Conservation (phyloP, 2,113 vertebrate species). For the Potamarius usumacintae region DNA sequence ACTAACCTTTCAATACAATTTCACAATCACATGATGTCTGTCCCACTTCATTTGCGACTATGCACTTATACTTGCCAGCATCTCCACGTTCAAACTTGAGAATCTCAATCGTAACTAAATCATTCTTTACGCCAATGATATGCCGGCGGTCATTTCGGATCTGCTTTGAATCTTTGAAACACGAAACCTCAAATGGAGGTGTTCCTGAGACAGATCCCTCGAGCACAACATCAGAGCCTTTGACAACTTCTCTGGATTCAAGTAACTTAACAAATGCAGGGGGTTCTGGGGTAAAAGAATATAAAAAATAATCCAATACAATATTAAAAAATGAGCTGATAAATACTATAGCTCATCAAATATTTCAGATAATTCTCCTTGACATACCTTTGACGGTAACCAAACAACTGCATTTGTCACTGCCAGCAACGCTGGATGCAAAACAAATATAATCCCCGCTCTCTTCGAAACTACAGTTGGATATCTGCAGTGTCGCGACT, state of each 20-base stretch:
- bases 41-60: conserved; percentile 89
- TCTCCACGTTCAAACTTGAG: conserved; percentile 85
- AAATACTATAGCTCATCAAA: background rate
- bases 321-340: background rate
- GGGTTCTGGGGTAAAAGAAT: conserved; percentile 76
- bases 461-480: conserved; percentile 75
- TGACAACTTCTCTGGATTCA: conserved; percentile 87
- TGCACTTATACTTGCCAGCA: conserved; percentile 86
- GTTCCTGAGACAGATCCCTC: conserved; percentile 88
- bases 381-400: conserved; percentile 92
- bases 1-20: conserved; percentile 91
- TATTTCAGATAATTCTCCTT: background rate
- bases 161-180: conserved; percentile 86
- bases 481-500: conserved; percentile 77
- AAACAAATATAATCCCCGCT: conserved; percentile 90
- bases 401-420: conserved; percentile 84
- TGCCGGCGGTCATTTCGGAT: conserved; percentile 89
- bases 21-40: conserved; percentile 81
- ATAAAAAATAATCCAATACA: background rate
- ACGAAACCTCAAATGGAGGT: conserved; percentile 85
- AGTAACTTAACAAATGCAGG: conserved; percentile 88
- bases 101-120: conserved; percentile 83
- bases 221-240: conserved; percentile 87
- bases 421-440: conserved; percentile 92
- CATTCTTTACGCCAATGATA: conserved; percentile 82